Percentiles rank a stretch among this genome's conserved stretches.
Conservation (phyloP, 2,888 invertebrate genomes). For the Axea sp. region DNA sequence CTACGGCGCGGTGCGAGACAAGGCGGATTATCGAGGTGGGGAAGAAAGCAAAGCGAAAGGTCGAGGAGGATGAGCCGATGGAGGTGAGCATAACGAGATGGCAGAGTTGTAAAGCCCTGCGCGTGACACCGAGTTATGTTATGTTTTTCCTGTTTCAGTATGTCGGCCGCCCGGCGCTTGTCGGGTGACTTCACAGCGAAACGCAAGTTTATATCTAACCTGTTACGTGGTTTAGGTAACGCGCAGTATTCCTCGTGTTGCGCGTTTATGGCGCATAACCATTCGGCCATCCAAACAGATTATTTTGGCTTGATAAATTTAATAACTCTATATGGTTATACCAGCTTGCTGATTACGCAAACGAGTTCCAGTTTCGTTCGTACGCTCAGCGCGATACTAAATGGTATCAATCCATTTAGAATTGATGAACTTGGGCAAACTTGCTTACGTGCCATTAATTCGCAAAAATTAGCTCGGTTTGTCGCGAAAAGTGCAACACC, state of each 20-base stretch:
- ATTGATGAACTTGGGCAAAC: constrained; percentile 46
- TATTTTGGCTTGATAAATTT: constrained; percentile 80
- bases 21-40: no score
- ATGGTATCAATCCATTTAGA: constrained; percentile 54
- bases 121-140: constrained; percentile 78
- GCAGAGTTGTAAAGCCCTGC: constrained; percentile 78
- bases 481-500: no score
- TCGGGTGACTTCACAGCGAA: constrained; percentile 66
- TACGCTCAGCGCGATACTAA: constrained; percentile 61
- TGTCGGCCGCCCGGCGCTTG: constrained; percentile 70
- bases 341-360: constrained; percentile 74
- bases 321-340: constrained; percentile 77
- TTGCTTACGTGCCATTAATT: constrained; percentile 37
- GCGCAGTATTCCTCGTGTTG: constrained; percentile 77
- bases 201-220: constrained; percentile 70
- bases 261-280: constrained; percentile 79
- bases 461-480: constrained; percentile 24
- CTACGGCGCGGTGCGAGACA: no score
- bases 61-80: constrained; percentile 55
- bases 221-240: constrained; percentile 73
- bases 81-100: constrained; percentile 72
- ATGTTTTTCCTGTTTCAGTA: constrained; percentile 72
- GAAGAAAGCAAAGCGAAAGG: constrained; percentile 59
- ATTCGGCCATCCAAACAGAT: constrained; percentile 76
- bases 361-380: constrained; percentile 60